Base-by-base conservation (phyloP, 1,140 invertebrate species). In the Spodoptera litura region DNA sequence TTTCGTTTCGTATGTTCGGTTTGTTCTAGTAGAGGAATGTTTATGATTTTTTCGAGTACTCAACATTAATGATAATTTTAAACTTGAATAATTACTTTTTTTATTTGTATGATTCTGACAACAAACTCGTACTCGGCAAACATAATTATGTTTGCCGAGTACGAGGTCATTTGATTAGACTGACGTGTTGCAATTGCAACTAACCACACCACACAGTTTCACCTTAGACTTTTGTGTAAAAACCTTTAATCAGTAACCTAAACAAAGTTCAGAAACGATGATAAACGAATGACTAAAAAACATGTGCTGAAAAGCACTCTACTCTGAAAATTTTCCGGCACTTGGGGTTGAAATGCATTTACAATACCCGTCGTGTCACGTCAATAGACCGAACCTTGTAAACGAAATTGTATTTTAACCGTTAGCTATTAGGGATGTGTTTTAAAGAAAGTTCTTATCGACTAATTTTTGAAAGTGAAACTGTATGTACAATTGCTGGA, bases 381-480 rank as follows among this genome's bases (percentile, higher is more conserved):
- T 74, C 71, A 51, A 56, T 68, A 56, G 62, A 52, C 38, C 8
- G 62, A 59, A 20, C 35, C 31, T 10, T 76, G 64, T 55, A 25
- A 58, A 27, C 75, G 35, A 78, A 70, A 78, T 78, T 68, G 52
- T 70, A 49, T 78, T 58, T 25, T 27, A 64, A 51, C 31, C 44
- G 2, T 2, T 20, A 56, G 35, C 44, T 25, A 49, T 51, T 59
- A 61, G 61, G 35, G 55, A 25, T 56, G 25, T 27, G 44, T 38
- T 74, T 59, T 6, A 12, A 64, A 15, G 4, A 9, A 15, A 20
- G 2, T 64, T 44, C 11, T 49, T 20, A 20, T 20, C 1, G 20
- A 20, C 15, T 3, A 6, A 53, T 70, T 70, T 70, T 61, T 31
- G 1, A 61, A 27, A 61, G 0, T 10, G 9, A 31, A 5, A 56